These are phyloP conservation scores for Aspiorhynchus laticeps DNA, from an alignment of 2,113 vertebrate species.

Conservation along the genomic window DNA sequence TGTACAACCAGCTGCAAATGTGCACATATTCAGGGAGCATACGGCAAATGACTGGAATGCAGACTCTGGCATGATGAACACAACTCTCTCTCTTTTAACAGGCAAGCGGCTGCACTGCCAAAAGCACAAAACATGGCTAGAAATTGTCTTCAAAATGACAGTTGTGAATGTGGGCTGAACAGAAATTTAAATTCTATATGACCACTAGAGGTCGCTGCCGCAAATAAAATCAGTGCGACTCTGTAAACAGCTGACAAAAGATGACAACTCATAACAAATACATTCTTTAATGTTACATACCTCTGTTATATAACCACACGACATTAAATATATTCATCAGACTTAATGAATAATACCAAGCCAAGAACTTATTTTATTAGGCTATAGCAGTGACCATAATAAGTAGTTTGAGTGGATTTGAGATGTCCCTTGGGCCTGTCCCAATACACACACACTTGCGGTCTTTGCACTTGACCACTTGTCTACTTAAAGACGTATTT, in stretches of 20 bases:
- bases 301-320: neutral
- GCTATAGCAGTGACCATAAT: no score
- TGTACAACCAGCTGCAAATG: slow-evolving; percentile 79
- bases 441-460: no score
- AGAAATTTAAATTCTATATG: neutral
- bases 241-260: neutral
- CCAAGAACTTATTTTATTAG: neutral
- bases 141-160: neutral
- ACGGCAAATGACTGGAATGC: slow-evolving; percentile 60
- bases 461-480: no score
- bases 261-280: neutral
- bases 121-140: neutral
- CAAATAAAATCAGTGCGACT: slow-evolving; percentile 52
- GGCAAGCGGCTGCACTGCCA: slow-evolving; percentile 26
- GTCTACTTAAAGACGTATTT: no score
- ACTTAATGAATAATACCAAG: neutral
- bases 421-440: no score
- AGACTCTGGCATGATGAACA: slow-evolving; percentile 68
- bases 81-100: neutral
- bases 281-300: neutral
- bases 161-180: neutral
- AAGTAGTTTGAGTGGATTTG: no score
- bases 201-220: slow-evolving; percentile 68
- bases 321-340: neutral
- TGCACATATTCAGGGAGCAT: slow-evolving; percentile 66